phyloP scores from a whole-genome alignment of 2,888 invertebrate species.

The Drosophila anomalipes region DNA sequence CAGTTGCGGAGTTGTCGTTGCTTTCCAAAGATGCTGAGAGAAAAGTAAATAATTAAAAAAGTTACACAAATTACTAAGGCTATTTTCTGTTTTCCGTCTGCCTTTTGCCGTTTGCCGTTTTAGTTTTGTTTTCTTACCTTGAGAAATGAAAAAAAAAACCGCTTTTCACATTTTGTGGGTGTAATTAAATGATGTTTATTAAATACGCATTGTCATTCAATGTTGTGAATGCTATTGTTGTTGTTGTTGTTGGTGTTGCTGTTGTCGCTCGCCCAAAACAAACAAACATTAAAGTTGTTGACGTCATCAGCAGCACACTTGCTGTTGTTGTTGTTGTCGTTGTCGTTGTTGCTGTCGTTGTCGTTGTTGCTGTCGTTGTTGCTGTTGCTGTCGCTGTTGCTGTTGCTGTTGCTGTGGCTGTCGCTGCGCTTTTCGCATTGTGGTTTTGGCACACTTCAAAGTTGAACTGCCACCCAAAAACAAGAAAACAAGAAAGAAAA shows the following conservation, averaged over 20 bases:
- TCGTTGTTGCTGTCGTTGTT: slow-evolving; percentile 22
- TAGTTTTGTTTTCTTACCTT: not conserved
- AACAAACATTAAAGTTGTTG: slow-evolving; percentile 37
- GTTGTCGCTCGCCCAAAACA: slow-evolving; percentile 29
- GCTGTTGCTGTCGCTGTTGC: slow-evolving; percentile 22
- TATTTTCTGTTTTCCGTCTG: not conserved
- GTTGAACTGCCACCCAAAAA: slow-evolving; percentile 25
- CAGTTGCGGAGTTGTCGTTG: slow-evolving; percentile 31
- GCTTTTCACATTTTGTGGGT: slow-evolving; percentile 41
- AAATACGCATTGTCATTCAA: slow-evolving; percentile 56
- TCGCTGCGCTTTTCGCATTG: slow-evolving; percentile 55
- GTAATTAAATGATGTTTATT: slow-evolving; percentile 79
- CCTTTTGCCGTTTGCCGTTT: too few species aligned
- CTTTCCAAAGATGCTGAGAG: slow-evolving; percentile 4
- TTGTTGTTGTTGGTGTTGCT: slow-evolving; percentile 14
- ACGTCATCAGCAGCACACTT: slow-evolving; percentile 44
- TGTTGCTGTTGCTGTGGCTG: slow-evolving; percentile 21
- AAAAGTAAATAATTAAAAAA: slow-evolving; percentile 74
- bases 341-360: slow-evolving; percentile 5
- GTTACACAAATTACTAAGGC: slow-evolving; percentile 64
- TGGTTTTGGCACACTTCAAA: slow-evolving; percentile 54
- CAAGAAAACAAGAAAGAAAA: not conserved
- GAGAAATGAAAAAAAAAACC: not conserved
- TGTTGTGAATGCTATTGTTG: slow-evolving; percentile 9
- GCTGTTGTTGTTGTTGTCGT: not conserved